phyloP scores from a whole-genome alignment of 2,888 invertebrate genomes.

The Zhuqinia jingwanae region DNA sequence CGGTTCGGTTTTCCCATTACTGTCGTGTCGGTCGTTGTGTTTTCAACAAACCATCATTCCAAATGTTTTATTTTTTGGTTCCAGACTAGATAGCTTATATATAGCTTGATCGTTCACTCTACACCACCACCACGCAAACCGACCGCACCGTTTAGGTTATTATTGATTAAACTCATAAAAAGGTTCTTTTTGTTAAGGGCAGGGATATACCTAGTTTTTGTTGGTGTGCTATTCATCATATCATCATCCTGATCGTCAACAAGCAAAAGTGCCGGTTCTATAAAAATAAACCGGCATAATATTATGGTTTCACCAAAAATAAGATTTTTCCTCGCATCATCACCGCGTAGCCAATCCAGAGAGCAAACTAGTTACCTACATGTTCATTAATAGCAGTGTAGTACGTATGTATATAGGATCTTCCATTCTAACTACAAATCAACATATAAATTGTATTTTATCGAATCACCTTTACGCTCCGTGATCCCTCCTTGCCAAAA shows the following conservation, averaged over 20 bases:
- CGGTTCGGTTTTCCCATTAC: background rate
- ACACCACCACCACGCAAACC: background rate
- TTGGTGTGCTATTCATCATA: background rate
- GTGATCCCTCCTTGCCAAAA: constrained; percentile 5
- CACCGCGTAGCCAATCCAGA: constrained; percentile 10
- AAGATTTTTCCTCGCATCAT: constrained; percentile 21
- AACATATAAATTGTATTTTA: constrained; percentile 27
- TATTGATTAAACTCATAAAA: constrained; percentile 62
- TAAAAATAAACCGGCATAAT: constrained; percentile 49
- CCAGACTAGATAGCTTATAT: background rate
- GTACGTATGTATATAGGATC: too few species aligned
- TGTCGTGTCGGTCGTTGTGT: background rate
- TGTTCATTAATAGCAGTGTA: background rate
- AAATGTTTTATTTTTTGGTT: background rate
- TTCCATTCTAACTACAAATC: background rate
- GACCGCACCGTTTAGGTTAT: constrained; percentile 28
- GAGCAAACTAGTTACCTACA: background rate
- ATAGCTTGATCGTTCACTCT: background rate
- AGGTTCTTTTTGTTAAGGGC: background rate
- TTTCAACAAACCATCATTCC: background rate
- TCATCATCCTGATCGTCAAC: constrained; percentile 6
- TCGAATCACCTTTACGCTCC: constrained; percentile 1
- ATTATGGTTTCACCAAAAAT: constrained; percentile 33
- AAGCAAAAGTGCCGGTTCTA: constrained; percentile 52
- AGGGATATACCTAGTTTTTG: background rate